phyloP scores from a whole-genome alignment of 2,797 vertebrate genomes.

The Allobates femoralis region DNA sequence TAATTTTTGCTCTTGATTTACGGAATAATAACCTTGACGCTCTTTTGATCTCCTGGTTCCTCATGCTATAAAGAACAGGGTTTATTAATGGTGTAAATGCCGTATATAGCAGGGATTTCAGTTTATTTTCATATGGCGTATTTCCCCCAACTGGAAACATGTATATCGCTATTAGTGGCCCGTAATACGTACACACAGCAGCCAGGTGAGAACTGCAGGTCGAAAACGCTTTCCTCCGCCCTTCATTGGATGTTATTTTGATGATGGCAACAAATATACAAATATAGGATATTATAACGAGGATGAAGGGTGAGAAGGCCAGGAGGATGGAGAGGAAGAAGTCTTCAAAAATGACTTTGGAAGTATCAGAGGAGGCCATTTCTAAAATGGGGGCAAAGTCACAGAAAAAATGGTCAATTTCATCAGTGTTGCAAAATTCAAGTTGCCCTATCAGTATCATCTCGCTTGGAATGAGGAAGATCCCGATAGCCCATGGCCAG shows the following conservation, averaged over 20 bases:
- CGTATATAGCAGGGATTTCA: slow-evolving; percentile 35
- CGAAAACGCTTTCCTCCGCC: slow-evolving; percentile 20
- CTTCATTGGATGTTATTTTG: background rate
- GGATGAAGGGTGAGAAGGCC: background rate
- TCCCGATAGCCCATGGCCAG: slow-evolving; percentile 64
- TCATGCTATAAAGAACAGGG: slow-evolving; percentile 41
- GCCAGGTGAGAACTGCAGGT: slow-evolving; percentile 37
- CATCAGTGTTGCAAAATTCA: slow-evolving; percentile 66
- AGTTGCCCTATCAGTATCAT: slow-evolving; percentile 62
- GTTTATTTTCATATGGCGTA: slow-evolving; percentile 32
- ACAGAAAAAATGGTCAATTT: slow-evolving; percentile 67
- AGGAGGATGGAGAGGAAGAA: slow-evolving; percentile 18
- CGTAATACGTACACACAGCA: slow-evolving; percentile 24
- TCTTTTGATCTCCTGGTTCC: slow-evolving; percentile 27
- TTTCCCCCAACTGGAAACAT: slow-evolving; percentile 33
- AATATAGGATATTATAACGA: slow-evolving; percentile 39
- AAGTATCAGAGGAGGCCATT: slow-evolving; percentile 64
- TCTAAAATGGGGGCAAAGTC: slow-evolving; percentile 66
- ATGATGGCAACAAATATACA: slow-evolving; percentile 46
- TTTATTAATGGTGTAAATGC: slow-evolving; percentile 31
- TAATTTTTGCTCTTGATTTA: background rate
- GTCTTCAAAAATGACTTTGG: slow-evolving; percentile 26
- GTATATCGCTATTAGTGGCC: slow-evolving; percentile 15
- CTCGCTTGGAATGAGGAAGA: slow-evolving; percentile 65
- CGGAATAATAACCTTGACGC: background rate